These are phyloP conservation scores for Gymnothorax javanicus DNA, from an alignment of 2,797 vertebrate genomes.

Conservation along the genomic window DNA sequence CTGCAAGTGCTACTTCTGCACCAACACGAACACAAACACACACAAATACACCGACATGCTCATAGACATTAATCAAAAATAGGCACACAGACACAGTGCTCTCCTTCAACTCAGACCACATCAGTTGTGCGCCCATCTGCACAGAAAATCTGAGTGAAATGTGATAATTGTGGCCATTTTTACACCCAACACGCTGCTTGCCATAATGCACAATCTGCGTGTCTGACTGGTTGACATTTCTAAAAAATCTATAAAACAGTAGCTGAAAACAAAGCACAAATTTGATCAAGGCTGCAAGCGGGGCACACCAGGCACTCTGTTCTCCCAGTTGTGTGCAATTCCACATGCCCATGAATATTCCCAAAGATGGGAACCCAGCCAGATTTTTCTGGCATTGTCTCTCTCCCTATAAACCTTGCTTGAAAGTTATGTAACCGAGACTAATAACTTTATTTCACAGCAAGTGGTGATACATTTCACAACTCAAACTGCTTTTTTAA, in stretches of 20 bases:
- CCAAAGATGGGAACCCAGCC: background rate
- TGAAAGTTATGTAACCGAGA: background rate
- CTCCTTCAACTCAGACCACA: background rate
- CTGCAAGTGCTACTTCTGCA: background rate
- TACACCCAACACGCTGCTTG: background rate
- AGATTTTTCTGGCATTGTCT: background rate
- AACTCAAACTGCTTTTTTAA: background rate
- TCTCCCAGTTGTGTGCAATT: background rate
- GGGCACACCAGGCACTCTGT: background rate
- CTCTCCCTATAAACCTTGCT: background rate
- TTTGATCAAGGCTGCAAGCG: background rate
- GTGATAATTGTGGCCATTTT: background rate
- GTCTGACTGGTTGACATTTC: background rate
- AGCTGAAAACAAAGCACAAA: background rate
- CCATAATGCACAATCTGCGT: background rate
- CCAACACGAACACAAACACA: background rate
- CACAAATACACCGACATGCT: background rate
- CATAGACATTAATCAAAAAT: background rate
- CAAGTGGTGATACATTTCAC: background rate
- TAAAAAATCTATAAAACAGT: background rate
- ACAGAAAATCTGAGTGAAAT: background rate
- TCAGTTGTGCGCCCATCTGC: background rate
- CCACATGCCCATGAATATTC: background rate
- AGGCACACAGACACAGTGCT: background rate
- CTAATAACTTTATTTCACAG: background rate